phyloP scores from a whole-genome alignment of 2,797 vertebrate genomes.

The Propithecus deckenii region DNA sequence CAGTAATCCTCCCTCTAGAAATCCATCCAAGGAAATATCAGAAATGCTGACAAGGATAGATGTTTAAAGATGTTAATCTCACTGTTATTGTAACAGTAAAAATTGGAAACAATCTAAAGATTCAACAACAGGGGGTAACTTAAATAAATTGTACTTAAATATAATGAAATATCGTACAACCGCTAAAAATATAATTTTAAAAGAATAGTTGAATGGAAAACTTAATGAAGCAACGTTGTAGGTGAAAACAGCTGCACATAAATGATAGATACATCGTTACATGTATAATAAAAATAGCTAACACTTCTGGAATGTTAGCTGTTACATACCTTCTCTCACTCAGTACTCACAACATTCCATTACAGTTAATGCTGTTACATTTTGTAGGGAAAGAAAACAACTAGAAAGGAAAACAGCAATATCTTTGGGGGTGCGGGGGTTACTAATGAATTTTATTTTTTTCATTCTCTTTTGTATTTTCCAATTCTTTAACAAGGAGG shows the following conservation, averaged over 20 bases:
- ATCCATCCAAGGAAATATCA: slow-evolving; percentile 53
- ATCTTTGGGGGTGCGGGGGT: not conserved
- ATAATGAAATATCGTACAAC: slow-evolving; percentile 6
- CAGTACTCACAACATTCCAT: not conserved
- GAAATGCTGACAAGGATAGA: slow-evolving; percentile 57
- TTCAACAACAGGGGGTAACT: not conserved
- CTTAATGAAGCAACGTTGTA: not conserved
- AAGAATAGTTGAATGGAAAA: not conserved
- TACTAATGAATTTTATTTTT: not conserved
- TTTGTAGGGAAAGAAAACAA: not conserved
- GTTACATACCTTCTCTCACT: not conserved
- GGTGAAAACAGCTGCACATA: not conserved
- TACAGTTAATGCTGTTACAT: not conserved
- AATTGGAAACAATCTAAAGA: slow-evolving; percentile 51
- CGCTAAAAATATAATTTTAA: slow-evolving; percentile 8
- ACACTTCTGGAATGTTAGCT: slow-evolving; percentile 39
- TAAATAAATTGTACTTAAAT: slow-evolving; percentile 28
- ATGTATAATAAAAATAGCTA: not conserved
- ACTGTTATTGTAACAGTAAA: slow-evolving; percentile 57
- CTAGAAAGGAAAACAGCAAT: not conserved
- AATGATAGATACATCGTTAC: not conserved
- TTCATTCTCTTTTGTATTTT: not conserved
- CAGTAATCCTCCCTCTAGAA: slow-evolving; percentile 68
- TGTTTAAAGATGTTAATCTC: slow-evolving; percentile 60
- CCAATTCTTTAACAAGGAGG: not conserved